A percentile compares a stretch with the other conserved stretches of the same genome.
Conservation (phyloP, 1,140 invertebrate genomes). For the Mizuhopecten yessoensis region DNA sequence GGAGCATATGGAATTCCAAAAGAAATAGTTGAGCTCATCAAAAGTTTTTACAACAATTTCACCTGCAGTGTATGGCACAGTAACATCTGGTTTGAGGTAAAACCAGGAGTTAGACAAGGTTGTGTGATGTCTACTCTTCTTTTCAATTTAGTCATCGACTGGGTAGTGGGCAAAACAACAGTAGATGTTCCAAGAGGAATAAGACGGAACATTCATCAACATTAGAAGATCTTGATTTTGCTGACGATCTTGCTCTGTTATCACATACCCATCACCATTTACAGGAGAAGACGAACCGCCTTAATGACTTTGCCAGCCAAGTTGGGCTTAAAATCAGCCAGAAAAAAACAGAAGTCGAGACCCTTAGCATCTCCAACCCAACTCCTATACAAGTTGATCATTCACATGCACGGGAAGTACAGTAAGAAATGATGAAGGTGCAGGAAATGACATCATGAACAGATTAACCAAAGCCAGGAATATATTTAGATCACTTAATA, state of each 20-base stretch:
- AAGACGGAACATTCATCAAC: conserved; percentile 51
- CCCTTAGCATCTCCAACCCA: background rate
- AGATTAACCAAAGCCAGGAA: background rate
- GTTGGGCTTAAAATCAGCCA: conserved; percentile 22
- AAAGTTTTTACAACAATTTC: conserved; percentile 42
- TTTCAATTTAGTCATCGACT: conserved; percentile 64
- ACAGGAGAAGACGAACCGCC: background rate
- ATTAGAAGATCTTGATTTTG: conserved; percentile 41
- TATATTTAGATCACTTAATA: background rate
- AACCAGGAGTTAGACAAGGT: conserved; percentile 42
- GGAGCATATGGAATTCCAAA: conserved; percentile 56
- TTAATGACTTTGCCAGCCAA: background rate
- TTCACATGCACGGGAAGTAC: conserved; percentile 23
- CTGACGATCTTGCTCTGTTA: background rate
- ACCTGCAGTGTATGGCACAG: conserved; percentile 43
- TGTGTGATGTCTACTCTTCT: conserved; percentile 57
- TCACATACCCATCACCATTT: conserved; percentile 36
- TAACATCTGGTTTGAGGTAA: background rate
- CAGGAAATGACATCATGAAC: conserved; percentile 42
- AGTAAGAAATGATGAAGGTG: conserved; percentile 43
- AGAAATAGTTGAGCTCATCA: conserved; percentile 59
- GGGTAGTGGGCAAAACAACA: conserved; percentile 57
- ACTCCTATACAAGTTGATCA: background rate
- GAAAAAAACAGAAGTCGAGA: conserved; percentile 48
- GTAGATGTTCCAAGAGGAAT: conserved; percentile 57